These are phyloP conservation scores for Pentalonia nigronervosa DNA, from an alignment of 1,140 invertebrate genomes.

Conservation along the genomic window DNA sequence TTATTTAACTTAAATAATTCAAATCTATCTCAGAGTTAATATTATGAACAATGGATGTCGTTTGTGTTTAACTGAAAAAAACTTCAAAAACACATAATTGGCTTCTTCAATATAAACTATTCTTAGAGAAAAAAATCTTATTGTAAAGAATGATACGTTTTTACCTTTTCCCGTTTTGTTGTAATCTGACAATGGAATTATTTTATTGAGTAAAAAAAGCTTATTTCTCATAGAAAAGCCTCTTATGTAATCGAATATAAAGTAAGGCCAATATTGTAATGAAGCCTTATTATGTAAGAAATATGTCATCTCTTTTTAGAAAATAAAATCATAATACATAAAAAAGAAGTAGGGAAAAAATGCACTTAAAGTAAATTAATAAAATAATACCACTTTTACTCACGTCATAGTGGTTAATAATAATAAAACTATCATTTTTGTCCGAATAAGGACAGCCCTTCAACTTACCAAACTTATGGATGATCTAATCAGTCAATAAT, in stretches of 20 bases:
- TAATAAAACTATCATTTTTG: not conserved
- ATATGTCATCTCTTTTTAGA: not conserved
- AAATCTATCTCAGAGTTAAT: not conserved
- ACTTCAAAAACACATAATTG: not conserved
- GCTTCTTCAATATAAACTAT: not conserved
- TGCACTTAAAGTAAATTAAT: conserved; percentile 29
- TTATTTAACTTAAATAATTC: not conserved
- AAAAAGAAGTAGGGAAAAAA: not conserved
- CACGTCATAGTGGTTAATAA: not conserved
- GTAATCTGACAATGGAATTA: not conserved
- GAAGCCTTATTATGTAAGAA: not conserved
- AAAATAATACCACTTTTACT: not conserved
- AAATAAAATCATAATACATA: conserved; percentile 17
- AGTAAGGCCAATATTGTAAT: conserved; percentile 5
- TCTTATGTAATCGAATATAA: conserved; percentile 22
- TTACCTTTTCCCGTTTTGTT: not conserved
- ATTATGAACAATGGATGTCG: not conserved
- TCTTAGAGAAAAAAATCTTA: not conserved
- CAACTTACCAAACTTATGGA: not conserved
- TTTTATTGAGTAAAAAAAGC: not conserved
- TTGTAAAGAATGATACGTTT: not conserved
- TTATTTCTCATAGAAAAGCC: not conserved
- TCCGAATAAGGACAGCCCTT: not conserved
- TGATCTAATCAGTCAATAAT: not conserved
- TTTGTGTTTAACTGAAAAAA: not conserved